phyloP scores from a whole-genome alignment of 1,140 invertebrate species.

The Pteromalus puparum region DNA sequence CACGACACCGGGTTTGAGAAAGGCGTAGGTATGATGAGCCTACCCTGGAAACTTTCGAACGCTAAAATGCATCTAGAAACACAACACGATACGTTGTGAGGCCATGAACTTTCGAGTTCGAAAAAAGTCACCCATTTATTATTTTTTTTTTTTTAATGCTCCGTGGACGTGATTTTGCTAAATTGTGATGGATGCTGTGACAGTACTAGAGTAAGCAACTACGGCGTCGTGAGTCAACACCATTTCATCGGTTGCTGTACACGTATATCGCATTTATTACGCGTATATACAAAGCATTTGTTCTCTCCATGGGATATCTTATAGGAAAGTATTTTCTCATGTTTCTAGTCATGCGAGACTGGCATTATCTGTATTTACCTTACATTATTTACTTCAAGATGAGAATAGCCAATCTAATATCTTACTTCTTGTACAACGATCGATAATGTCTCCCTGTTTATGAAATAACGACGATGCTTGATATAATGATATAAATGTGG shows the following conservation, averaged over 20 bases:
- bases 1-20: too few species aligned
- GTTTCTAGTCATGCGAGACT: constrained; percentile 26
- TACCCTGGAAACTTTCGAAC: too few species aligned
- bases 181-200: background rate
- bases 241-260: background rate
- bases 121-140: too few species aligned
- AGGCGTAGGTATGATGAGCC: too few species aligned
- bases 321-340: constrained; percentile 43
- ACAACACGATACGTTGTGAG: too few species aligned
- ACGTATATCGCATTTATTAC: constrained; percentile 28
- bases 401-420: background rate
- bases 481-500: background rate
- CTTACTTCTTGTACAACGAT: background rate
- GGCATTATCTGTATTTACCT: constrained; percentile 18
- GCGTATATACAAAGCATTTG: constrained; percentile 4
- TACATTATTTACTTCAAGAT: background rate
- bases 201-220: background rate
- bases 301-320: constrained; percentile 39
- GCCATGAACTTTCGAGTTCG: too few species aligned
- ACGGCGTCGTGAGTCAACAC: background rate
- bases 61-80: too few species aligned
- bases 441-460: background rate
- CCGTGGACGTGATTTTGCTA: background rate
- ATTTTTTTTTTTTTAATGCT: too few species aligned
- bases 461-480: background rate